phyloP scores from a whole-genome alignment of 2,797 vertebrate species.

The Synaphobranchus kaupii region DNA sequence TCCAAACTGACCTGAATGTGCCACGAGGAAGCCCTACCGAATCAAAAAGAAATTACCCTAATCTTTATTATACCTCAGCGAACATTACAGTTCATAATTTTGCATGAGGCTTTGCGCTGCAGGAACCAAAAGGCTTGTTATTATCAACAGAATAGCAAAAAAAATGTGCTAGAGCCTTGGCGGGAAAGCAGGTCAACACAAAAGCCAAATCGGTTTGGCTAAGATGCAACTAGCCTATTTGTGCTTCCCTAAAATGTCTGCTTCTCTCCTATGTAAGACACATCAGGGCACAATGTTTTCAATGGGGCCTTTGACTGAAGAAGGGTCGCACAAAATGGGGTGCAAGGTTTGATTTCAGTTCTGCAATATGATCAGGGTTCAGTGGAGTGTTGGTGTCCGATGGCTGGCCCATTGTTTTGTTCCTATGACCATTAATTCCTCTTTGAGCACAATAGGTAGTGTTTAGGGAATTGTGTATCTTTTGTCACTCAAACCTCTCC shows the following conservation, averaged over 20 bases:
- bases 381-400: slow-evolving; percentile 10
- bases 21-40: not conserved
- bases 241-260: slow-evolving; percentile 8
- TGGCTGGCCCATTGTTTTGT: not conserved
- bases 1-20: slow-evolving; percentile 25
- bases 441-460: not conserved
- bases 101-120: not conserved
- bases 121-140: slow-evolving; percentile 1
- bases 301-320: not conserved
- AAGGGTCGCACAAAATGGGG: not conserved
- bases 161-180: not conserved
- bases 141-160: not conserved
- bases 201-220: not conserved
- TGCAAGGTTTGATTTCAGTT: slow-evolving; percentile 1
- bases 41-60: not conserved
- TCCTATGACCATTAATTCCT: not conserved
- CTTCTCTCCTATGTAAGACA: slow-evolving; percentile 16
- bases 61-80: slow-evolving; percentile 1
- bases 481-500: slow-evolving; percentile 14
- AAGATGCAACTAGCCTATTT: not conserved
- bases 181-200: not conserved
- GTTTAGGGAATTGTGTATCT: slow-evolving; percentile 5
- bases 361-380: not conserved
- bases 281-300: not conserved
- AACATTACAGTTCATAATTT: not conserved